Percentiles rank a stretch among this genome's conserved stretches.
Conservation (phyloP, 2,888 invertebrate species). For the Volucella bombylans region DNA sequence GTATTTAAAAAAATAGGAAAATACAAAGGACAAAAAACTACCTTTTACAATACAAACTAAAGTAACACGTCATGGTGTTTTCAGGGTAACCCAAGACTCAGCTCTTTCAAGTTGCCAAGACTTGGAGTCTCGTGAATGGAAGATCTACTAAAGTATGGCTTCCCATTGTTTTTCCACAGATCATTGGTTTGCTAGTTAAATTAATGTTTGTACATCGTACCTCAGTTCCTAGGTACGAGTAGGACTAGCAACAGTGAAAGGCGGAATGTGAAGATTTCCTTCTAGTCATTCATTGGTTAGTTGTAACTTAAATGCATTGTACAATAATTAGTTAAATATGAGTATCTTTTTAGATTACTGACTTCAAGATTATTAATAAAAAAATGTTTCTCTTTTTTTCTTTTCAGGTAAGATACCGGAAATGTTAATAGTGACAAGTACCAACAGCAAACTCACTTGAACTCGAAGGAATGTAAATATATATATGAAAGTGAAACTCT, state of each 20-base stretch:
- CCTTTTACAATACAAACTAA: no score
- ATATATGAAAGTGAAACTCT: constrained; percentile 27
- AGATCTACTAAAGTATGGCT: constrained; percentile 53
- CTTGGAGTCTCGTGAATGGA: constrained; percentile 50
- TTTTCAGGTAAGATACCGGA: constrained; percentile 64
- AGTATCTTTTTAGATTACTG: constrained; percentile 16
- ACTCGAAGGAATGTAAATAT: constrained; percentile 46
- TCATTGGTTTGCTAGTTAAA: constrained; percentile 53
- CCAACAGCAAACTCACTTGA: constrained; percentile 35
- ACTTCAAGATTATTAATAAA: constrained; percentile 27
- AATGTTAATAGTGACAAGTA: constrained; percentile 8
- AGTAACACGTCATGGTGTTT: constrained; percentile 35
- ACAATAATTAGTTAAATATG: constrained; percentile 45
- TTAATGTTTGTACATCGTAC: no score
- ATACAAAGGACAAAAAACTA: constrained; percentile 48
- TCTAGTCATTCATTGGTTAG: constrained; percentile 20
- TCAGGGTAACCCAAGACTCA: constrained; percentile 53
- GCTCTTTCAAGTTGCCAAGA: constrained; percentile 30
- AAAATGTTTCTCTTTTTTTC: constrained; percentile 11
- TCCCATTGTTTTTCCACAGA: constrained; percentile 60
- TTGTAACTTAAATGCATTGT: constrained; percentile 30
- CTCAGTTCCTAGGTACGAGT: not conserved
- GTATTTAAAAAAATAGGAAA: constrained; percentile 16
- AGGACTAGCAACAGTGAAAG: constrained; percentile 41
- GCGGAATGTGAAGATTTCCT: constrained; percentile 52